A percentile compares a stretch with the other conserved stretches of the same genome.
Conservation (phyloP, 2,113 vertebrate genomes). For the Nycticorax nycticorax region DNA sequence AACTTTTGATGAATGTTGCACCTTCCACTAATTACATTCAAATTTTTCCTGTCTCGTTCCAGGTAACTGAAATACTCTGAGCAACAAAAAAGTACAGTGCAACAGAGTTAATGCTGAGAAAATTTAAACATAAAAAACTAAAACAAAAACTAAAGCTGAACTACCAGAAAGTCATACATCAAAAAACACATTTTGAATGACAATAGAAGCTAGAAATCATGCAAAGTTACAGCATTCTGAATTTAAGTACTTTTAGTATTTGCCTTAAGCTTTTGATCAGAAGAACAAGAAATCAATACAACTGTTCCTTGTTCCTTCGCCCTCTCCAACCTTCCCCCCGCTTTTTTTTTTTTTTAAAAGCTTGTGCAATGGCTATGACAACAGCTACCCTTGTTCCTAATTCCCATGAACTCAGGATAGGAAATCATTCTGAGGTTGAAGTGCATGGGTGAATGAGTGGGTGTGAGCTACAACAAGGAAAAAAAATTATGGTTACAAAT, state of each 20-base stretch:
- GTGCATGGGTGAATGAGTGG: conserved; percentile 51
- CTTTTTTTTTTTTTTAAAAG: not conserved
- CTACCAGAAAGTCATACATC: not conserved
- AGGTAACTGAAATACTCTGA: not conserved
- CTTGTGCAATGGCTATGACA: conserved; percentile 36
- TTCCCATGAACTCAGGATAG: conserved; percentile 70
- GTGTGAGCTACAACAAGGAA: conserved; percentile 23
- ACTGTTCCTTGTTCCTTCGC: not conserved
- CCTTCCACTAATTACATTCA: not conserved
- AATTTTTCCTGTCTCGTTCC: not conserved
- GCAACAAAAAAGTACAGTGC: not conserved
- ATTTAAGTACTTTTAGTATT: not conserved
- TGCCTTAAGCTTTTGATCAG: conserved; percentile 48
- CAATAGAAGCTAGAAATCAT: not conserved
- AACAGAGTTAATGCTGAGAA: not conserved
- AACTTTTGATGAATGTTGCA: not conserved
- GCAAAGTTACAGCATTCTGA: not conserved
- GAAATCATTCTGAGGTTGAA: conserved; percentile 54
- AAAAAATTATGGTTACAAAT: conserved; percentile 34
- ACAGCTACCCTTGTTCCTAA: conserved; percentile 46
- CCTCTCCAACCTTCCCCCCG: not conserved
- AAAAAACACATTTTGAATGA: not conserved
- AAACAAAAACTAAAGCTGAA: not conserved
- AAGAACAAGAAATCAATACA: conserved; percentile 51
- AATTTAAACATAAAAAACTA: not conserved